Conservation (phyloP, 2,113 vertebrate species). For the Melanotaenia duboulayi region DNA sequence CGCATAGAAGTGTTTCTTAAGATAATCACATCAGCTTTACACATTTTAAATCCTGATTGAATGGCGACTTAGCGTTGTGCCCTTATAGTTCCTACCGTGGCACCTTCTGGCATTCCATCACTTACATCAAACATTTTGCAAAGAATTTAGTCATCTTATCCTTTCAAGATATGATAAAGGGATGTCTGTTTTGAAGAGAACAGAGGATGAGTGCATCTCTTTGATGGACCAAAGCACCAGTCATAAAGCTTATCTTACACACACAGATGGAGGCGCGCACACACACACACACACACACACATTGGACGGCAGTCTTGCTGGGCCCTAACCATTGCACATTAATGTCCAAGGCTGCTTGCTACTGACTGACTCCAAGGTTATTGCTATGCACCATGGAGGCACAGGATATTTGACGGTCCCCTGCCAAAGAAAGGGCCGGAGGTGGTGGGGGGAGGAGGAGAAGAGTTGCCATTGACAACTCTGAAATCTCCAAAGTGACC, state of each 20-base stretch:
- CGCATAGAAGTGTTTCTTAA: slow-evolving; percentile 19
- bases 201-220: slow-evolving; percentile 64
- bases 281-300: slow-evolving; percentile 24
- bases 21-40: background rate
- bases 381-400: slow-evolving; percentile 72
- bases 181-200: slow-evolving; percentile 62
- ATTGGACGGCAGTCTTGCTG: slow-evolving; percentile 49
- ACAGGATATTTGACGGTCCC: slow-evolving; percentile 74
- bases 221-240: slow-evolving; percentile 67
- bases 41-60: slow-evolving; percentile 32
- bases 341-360: slow-evolving; percentile 64
- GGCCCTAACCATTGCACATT: slow-evolving; percentile 44
- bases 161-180: slow-evolving; percentile 68
- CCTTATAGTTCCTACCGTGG: slow-evolving; percentile 41
- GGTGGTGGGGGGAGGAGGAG: slow-evolving; percentile 32
- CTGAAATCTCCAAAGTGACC: slow-evolving; percentile 60
- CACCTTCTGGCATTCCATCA: slow-evolving; percentile 51
- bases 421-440: slow-evolving; percentile 57
- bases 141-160: slow-evolving; percentile 69
- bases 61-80: background rate
- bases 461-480: slow-evolving; percentile 72
- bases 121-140: slow-evolving; percentile 63
- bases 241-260: slow-evolving; percentile 71
- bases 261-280: slow-evolving; percentile 33
- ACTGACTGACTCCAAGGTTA: slow-evolving; percentile 61